Evolutionary conservation across 1,140 invertebrate species (phyloP).

Genomic region (Lepidotrigona ventralis): DNA sequence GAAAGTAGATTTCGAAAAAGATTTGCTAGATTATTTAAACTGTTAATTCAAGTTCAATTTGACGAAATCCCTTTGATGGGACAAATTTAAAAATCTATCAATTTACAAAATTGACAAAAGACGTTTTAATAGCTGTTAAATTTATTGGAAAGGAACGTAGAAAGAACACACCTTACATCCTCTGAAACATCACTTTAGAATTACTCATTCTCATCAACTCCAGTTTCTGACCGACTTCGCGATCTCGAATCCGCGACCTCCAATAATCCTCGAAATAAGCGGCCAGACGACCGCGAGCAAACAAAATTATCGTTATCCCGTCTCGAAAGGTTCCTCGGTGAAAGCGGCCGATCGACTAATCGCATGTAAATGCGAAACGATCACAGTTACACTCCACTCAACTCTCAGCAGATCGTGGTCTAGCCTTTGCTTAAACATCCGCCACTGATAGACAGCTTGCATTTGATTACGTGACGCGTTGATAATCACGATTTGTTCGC

Average conservation of each 20-base stretch:
- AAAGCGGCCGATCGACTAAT: conserved; percentile 17
- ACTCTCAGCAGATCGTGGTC: conserved; percentile 3
- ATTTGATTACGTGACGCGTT: neutral
- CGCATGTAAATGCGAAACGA: conserved; percentile 38
- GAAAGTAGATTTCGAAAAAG: neutral
- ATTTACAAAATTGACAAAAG: too few species aligned
- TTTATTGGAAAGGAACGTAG: neutral
- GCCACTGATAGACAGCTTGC: neutral
- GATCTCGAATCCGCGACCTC: neutral
- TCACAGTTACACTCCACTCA: conserved; percentile 12
- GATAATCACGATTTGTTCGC: neutral
- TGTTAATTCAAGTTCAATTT: too few species aligned
- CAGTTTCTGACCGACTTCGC: neutral
- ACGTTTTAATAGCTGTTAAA: neutral
- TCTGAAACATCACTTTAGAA: neutral
- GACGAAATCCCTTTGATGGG: too few species aligned
- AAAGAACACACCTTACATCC: neutral
- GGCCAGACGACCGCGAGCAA: neutral
- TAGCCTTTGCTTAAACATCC: conserved; percentile 8
- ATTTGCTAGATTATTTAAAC: too few species aligned
- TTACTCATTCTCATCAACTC: neutral
- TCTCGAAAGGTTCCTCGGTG: neutral
- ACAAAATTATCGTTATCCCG: neutral
- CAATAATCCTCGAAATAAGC: neutral
- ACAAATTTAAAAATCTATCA: too few species aligned